phyloP scores from a whole-genome alignment of 2,888 invertebrate genomes.

The Zele albiditarsus region DNA sequence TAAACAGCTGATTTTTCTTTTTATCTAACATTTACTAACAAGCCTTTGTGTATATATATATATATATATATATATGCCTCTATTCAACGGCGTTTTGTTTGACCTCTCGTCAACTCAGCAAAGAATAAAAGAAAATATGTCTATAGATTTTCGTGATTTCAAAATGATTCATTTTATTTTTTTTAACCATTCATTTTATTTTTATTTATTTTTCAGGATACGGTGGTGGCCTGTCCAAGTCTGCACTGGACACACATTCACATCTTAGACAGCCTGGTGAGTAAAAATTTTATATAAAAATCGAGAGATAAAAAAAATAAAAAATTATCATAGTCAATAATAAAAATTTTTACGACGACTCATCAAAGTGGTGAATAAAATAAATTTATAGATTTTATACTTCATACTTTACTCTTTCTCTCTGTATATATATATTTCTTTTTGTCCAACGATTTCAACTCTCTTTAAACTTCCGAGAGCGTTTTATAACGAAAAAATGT shows the following conservation, averaged over 20 bases:
- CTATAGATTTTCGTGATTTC: slow-evolving; percentile 17
- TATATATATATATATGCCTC: background rate
- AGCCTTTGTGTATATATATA: background rate
- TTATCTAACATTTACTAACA: slow-evolving; percentile 17
- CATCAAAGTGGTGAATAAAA: background rate
- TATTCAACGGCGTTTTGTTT: slow-evolving; percentile 19
- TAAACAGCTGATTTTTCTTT: slow-evolving; percentile 25
- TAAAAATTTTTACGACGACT: slow-evolving; percentile 23
- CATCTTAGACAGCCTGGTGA: slow-evolving; percentile 93
- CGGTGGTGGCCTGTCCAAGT: slow-evolving; percentile 89
- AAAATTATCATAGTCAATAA: slow-evolving; percentile 28
- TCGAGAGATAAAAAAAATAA: slow-evolving; percentile 28
- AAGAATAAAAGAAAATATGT: slow-evolving; percentile 4
- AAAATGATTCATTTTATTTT: background rate
- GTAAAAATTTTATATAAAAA: slow-evolving; percentile 54
- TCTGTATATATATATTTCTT: too few relatives aligned
- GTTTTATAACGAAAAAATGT: background rate
- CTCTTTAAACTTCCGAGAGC: slow-evolving; percentile 1
- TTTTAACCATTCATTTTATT: slow-evolving; percentile 39
- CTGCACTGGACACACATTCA: slow-evolving; percentile 89
- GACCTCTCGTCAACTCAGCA: slow-evolving; percentile 41
- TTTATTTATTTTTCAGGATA: slow-evolving; percentile 82
- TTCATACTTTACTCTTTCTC: background rate
- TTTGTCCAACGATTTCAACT: slow-evolving; percentile 33
- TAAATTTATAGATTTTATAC: background rate